A percentile compares a stretch with the other conserved stretches of the same genome.
phyloP scores from a whole-genome alignment of 2,113 vertebrate species.

The Hipposideros armiger region DNA sequence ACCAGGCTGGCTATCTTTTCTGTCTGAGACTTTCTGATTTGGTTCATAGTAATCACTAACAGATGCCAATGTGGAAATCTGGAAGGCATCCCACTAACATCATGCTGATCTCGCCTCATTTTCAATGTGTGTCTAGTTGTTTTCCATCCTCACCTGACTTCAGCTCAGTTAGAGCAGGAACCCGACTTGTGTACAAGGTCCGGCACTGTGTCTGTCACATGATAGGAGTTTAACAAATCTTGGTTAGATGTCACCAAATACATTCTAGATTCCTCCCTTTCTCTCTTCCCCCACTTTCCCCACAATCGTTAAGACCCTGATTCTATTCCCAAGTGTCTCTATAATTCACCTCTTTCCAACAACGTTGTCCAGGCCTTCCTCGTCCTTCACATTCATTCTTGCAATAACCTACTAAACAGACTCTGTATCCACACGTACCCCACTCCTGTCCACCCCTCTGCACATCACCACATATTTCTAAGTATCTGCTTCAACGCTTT shows the following conservation, averaged over 20 bases:
- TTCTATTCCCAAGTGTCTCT: not conserved
- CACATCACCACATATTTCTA: not conserved
- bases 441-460: not conserved
- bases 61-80: not conserved
- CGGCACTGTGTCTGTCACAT: fast-evolving
- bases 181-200: not conserved
- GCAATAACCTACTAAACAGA: not conserved
- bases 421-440: not conserved
- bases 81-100: not conserved
- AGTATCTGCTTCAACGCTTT: not conserved
- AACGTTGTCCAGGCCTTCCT: not conserved
- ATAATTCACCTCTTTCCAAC: not conserved
- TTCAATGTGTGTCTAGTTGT: not conserved
- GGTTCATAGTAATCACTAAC: no score
- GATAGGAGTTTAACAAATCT: not conserved
- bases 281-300: not conserved
- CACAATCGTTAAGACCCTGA: not conserved
- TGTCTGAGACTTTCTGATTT: not conserved
- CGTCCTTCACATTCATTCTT: not conserved
- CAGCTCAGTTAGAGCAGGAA: not conserved
- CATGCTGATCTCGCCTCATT: fast-evolving
- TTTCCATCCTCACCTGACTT: not conserved
- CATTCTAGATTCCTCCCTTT: not conserved
- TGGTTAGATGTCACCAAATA: not conserved
- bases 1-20: not conserved